Evolutionary conservation across 1,140 invertebrate genomes (phyloP).

Genomic region (Solenopsis fugax): DNA sequence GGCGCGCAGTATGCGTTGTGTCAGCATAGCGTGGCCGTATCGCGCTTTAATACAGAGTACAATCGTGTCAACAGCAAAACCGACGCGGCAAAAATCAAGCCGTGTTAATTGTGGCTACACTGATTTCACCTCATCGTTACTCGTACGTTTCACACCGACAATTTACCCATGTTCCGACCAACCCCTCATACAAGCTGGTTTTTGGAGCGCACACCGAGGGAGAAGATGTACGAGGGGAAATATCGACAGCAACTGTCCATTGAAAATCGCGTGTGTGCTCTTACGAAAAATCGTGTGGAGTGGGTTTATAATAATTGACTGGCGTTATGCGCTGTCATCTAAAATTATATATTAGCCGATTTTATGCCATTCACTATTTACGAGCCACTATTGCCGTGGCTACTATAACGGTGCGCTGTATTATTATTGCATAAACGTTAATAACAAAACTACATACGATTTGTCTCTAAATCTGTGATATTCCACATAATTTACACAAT

Average conservation of each 20-base stretch:
- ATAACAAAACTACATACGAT: constrained; percentile 13
- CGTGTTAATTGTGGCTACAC: constrained; percentile 75
- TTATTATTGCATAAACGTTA: constrained; percentile 30
- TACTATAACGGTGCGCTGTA: neutral
- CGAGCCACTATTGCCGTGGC: neutral
- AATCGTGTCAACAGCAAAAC: constrained; percentile 78
- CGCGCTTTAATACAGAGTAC: constrained; percentile 69
- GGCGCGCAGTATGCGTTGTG: constrained; percentile 42
- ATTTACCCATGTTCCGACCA: constrained; percentile 59
- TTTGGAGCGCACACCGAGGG: constrained; percentile 52
- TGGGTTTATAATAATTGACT: constrained; percentile 67
- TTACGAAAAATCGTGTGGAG: constrained; percentile 38
- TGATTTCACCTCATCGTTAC: constrained; percentile 75
- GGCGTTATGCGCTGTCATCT: constrained; percentile 19
- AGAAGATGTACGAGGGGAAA: constrained; percentile 75
- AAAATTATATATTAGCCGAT: constrained; percentile 36
- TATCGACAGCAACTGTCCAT: constrained; percentile 77
- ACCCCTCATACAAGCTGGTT: constrained; percentile 50
- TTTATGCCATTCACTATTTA: constrained; percentile 28
- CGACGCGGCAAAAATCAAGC: constrained; percentile 78
- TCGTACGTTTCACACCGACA: constrained; percentile 62
- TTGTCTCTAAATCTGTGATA: neutral
- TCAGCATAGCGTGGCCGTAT: constrained; percentile 46
- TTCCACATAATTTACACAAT: neutral
- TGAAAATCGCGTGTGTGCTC: constrained; percentile 71